phyloP scores from a whole-genome alignment of 2,888 invertebrate species.

The Spialia ferax region DNA sequence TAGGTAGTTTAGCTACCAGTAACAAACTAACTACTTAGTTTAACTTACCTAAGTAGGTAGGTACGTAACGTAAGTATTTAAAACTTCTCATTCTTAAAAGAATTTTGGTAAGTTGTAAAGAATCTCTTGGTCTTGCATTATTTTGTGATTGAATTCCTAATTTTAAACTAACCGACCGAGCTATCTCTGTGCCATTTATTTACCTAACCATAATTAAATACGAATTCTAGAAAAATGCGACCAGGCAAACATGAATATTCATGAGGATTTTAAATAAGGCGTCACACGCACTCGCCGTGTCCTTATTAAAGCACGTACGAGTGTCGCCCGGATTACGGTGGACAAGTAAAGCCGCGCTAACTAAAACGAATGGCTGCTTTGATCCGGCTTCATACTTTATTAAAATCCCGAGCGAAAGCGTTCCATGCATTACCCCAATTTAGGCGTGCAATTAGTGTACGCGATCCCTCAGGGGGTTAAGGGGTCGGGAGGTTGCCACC shows the following conservation, averaged over 20 bases:
- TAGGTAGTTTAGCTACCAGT: no score
- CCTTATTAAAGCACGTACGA: conserved; percentile 31
- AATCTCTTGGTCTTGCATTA: no score
- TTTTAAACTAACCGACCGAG: no score
- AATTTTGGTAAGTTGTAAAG: no score
- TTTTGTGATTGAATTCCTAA: no score
- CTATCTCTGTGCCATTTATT: not conserved
- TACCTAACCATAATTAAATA: not conserved
- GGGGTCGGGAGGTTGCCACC: conserved; percentile 48
- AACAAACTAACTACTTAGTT: no score
- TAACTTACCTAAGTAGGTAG: no score
- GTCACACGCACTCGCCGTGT: conserved; percentile 30
- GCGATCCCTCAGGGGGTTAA: conserved; percentile 61
- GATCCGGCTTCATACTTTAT: conserved; percentile 79
- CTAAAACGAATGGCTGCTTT: conserved; percentile 79
- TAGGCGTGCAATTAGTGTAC: conserved; percentile 80
- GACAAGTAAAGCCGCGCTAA: conserved; percentile 70
- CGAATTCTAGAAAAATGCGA: conserved; percentile 27
- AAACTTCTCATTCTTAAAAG: no score
- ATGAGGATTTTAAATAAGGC: conserved; percentile 35
- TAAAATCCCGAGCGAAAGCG: conserved; percentile 72
- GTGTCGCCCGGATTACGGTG: conserved; percentile 50
- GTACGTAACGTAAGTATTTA: no score
- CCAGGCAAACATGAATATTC: conserved; percentile 29
- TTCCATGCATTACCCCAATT: conserved; percentile 83